These are phyloP conservation scores for Drosophila macrothrix DNA, from an alignment of 2,888 invertebrate species.

Conservation along the genomic window DNA sequence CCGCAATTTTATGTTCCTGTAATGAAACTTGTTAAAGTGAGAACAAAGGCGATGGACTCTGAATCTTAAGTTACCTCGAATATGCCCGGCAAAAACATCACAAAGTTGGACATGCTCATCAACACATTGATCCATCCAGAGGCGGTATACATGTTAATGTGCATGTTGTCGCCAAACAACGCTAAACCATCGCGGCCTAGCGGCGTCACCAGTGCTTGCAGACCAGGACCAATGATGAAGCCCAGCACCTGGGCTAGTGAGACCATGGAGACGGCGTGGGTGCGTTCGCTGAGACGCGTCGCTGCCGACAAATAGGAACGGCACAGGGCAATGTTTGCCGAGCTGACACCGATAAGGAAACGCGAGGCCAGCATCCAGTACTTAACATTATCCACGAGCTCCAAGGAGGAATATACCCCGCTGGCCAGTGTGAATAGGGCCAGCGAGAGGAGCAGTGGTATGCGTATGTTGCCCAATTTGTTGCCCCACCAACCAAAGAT, in stretches of 20 bases:
- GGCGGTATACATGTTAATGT: slow-evolving; percentile 94
- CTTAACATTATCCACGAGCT: slow-evolving; percentile 88
- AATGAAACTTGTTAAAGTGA: background rate
- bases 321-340: slow-evolving; percentile 93
- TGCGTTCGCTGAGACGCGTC: slow-evolving; percentile 92
- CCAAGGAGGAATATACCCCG: slow-evolving; percentile 90
- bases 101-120: slow-evolving; percentile 90
- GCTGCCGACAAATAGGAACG: slow-evolving; percentile 94
- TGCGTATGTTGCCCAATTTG: slow-evolving; percentile 89
- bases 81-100: slow-evolving; percentile 90
- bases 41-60: background rate
- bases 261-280: slow-evolving; percentile 92
- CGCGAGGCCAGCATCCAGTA: slow-evolving; percentile 91
- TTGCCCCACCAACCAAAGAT: slow-evolving; percentile 94
- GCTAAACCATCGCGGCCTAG: slow-evolving; percentile 89
- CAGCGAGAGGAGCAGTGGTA: slow-evolving; percentile 90
- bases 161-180: slow-evolving; percentile 86
- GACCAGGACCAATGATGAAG: slow-evolving; percentile 93
- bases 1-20: slow-evolving; percentile 90
- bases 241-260: slow-evolving; percentile 94
- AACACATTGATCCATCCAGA: slow-evolving; percentile 94
- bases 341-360: slow-evolving; percentile 92
- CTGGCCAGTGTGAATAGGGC: slow-evolving; percentile 90
- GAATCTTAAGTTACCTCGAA: slow-evolving; percentile 86
- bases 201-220: slow-evolving; percentile 93